Conservation (phyloP, 2,113 vertebrate genomes). For the Blennius ocellaris region DNA sequence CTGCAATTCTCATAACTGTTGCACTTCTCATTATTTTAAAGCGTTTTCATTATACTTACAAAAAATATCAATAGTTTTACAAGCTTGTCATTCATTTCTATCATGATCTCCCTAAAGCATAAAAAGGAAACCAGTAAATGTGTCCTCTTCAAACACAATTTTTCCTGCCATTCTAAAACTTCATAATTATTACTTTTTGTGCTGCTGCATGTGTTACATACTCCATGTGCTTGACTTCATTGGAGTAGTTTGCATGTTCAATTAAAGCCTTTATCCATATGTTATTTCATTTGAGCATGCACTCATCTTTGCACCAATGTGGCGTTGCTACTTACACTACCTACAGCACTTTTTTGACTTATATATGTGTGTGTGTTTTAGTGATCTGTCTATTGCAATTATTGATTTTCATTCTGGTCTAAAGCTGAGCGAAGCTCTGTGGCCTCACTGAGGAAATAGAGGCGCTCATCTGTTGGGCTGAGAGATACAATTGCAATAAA, state of each 20-base stretch:
- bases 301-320: slow-evolving; percentile 22
- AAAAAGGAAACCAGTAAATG: no score
- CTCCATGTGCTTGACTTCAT: slow-evolving; percentile 3
- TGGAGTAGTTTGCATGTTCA: slow-evolving; percentile 20
- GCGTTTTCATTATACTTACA: no score
- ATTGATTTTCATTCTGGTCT: slow-evolving; percentile 64
- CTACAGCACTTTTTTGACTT: slow-evolving; percentile 24
- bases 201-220: no score
- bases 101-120: no score
- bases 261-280: slow-evolving; percentile 8
- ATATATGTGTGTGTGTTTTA: slow-evolving; percentile 45
- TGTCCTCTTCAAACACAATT: no score
- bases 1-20: no score
- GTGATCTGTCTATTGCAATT: slow-evolving; percentile 51
- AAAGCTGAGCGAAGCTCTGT: slow-evolving; percentile 39
- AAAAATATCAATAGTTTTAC: no score
- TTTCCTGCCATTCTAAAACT: no score
- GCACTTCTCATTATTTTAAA: no score
- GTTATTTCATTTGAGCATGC: background rate
- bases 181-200: no score
- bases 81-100: no score
- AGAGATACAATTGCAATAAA: slow-evolving; percentile 51
- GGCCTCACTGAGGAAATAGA: slow-evolving; percentile 49
- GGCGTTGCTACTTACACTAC: slow-evolving; percentile 16
- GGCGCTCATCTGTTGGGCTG: slow-evolving; percentile 39